Percentiles rank a stretch among this genome's conserved stretches.
Conservation (phyloP, 2,888 invertebrate species). For the Deilephila porcellus region DNA sequence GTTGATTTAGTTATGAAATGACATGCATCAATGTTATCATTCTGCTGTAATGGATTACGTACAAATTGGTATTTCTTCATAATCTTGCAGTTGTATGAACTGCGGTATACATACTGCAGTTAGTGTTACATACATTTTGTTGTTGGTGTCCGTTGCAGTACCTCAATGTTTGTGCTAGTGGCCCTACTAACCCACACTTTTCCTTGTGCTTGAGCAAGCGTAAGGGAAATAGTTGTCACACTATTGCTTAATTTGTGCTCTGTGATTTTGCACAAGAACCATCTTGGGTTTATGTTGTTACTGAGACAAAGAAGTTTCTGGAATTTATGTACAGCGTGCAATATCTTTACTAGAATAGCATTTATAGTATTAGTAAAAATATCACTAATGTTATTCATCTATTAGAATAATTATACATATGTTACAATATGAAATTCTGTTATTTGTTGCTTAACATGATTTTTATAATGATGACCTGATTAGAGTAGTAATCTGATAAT, state of each 20-base stretch:
- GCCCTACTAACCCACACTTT: too few species aligned
- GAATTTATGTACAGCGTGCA: background rate
- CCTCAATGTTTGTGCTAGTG: too few species aligned
- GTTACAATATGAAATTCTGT: background rate
- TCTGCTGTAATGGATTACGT: too few species aligned
- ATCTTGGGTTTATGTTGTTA: background rate
- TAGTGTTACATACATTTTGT: too few species aligned
- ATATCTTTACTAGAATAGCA: background rate
- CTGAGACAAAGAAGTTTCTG: background rate
- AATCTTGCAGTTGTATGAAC: too few species aligned
- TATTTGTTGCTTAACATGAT: background rate
- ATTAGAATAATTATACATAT: background rate
- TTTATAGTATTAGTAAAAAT: constrained; percentile 4
- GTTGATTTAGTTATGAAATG: too few species aligned
- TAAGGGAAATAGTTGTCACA: background rate
- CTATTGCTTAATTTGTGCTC: background rate
- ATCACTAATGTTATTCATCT: background rate
- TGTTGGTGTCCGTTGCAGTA: too few species aligned
- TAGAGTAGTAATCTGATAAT: constrained; percentile 7
- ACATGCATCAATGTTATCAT: too few species aligned
- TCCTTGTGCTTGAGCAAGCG: too few species aligned
- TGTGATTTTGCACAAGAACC: background rate
- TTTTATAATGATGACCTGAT: constrained; percentile 3
- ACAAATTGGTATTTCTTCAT: too few species aligned
- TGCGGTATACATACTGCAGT: too few species aligned